Conservation (phyloP, 2,888 invertebrate species). For the Aproaerema taeniolella region DNA sequence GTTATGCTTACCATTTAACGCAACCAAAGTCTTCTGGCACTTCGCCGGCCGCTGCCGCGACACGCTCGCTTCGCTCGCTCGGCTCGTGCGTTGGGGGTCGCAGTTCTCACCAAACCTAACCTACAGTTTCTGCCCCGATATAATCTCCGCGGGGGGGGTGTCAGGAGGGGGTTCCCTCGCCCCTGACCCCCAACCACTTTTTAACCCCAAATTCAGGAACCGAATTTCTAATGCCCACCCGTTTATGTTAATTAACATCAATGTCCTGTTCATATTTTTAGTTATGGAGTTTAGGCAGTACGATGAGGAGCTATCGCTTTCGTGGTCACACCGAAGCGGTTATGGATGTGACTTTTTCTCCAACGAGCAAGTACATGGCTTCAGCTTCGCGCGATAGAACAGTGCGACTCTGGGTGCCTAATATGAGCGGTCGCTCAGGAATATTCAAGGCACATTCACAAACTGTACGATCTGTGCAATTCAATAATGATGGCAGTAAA, state of each 20-base stretch:
- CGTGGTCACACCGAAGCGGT: slow-evolving; percentile 86
- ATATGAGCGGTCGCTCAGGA: slow-evolving; percentile 85
- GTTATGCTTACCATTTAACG: too few species aligned
- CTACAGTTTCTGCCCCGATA: too few species aligned
- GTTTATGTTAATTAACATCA: slow-evolving; percentile 2
- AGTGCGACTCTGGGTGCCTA: slow-evolving; percentile 92
- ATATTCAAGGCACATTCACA: slow-evolving; percentile 89
- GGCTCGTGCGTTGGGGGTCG: too few species aligned
- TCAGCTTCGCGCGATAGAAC: slow-evolving; percentile 91
- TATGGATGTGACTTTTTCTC: slow-evolving; percentile 87
- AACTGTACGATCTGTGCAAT: slow-evolving; percentile 88
- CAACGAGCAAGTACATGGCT: slow-evolving; percentile 88
- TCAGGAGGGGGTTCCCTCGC: too few species aligned
- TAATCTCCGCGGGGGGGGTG: too few species aligned
- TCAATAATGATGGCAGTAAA: slow-evolving; percentile 84
- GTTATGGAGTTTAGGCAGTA: slow-evolving; percentile 87
- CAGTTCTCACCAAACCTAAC: too few species aligned
- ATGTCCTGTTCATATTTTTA: slow-evolving; percentile 19
- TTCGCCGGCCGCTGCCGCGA: too few species aligned
- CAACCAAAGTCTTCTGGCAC: too few species aligned
- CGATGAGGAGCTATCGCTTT: slow-evolving; percentile 87
- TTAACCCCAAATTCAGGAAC: too few species aligned
- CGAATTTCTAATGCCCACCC: too few species aligned
- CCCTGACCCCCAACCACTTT: too few species aligned
- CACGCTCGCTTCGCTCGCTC: too few species aligned